Base-by-base conservation (phyloP, 1,140 invertebrate genomes). In the Drosophila nigrodunni region DNA sequence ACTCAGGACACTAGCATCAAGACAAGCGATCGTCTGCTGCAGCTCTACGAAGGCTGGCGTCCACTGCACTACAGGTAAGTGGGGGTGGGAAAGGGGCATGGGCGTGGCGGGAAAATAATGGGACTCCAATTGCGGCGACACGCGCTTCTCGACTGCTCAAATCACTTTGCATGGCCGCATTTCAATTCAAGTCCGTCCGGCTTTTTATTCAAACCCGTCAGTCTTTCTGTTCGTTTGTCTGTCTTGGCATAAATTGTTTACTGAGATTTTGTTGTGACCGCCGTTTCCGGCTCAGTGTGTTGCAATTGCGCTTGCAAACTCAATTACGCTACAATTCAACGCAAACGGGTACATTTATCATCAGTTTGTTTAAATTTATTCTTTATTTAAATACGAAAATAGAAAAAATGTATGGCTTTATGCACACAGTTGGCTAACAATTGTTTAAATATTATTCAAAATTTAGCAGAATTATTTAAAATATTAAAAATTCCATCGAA, bases 51-150 rank as follows among this genome's bases (percentile, higher is more conserved):
- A 9, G 91, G 91, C 52, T 92, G 91, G 91, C 83, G 74, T 7
- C 91, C 91, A 49, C 18, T 72, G 1, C 88, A 91, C 46, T 92
- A 92, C 60, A 90, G 71, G 91, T 92, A 71, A 87, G 90, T 78
- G n/a, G 8, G 13, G n/a, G 21, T 13, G 10, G 9, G 37, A 41
- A 11, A 3, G 2, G 39, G 10, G 39, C 9, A 1, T 4, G 30
- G 37, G n/a, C 58, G 34, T 37, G 1, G 41, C n/a, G 9, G 11
- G 11, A 25, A 7, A 39, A 62, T 83, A 82, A 86, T 90, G 47
- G 21, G 70, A 15, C 49, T 55, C 18, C 39, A 70, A 79, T 60
- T 65, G 30, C 39, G 58, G 18, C 52, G 43, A 47, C 34, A 66
- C 71, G 57, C 35, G 52, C 59, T 44, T 50, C 25, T 18, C 15